Evolutionary conservation across 2,797 vertebrate species (phyloP).

Genomic region (Esox masquinongy): DNA sequence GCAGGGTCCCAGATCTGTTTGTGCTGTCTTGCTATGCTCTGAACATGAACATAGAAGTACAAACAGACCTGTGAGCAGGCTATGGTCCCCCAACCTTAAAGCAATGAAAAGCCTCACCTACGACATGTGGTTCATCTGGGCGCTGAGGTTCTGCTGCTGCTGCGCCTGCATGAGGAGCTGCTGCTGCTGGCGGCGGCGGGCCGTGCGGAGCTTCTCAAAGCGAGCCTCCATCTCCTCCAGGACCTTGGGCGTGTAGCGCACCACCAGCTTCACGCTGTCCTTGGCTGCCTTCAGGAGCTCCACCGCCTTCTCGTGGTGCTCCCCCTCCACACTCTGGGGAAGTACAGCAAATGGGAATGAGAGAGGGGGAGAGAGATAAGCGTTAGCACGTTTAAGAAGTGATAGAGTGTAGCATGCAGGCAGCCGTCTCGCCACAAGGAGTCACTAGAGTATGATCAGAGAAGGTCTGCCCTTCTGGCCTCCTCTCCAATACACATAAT

Average conservation of each 20-base stretch:
- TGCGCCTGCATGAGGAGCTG: constrained; percentile 93
- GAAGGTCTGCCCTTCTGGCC: too few relatives aligned
- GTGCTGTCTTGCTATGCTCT: background rate
- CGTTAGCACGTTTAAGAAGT: background rate
- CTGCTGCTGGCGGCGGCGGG: constrained; percentile 94
- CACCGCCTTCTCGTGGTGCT: constrained; percentile 97
- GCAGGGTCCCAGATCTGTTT: background rate
- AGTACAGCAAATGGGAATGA: background rate
- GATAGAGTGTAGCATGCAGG: background rate
- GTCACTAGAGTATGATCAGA: too few relatives aligned
- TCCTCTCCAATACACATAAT: too few relatives aligned
- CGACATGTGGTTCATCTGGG: constrained; percentile 96
- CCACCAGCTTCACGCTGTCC: constrained; percentile 96
- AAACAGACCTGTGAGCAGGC: background rate
- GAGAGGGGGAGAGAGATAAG: background rate
- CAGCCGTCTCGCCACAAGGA: too few relatives aligned
- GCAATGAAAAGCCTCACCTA: constrained; percentile 94
- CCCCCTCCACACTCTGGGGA: constrained; percentile 92
- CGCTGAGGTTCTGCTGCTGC: constrained; percentile 84
- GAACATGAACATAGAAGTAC: background rate
- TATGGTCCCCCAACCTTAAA: constrained; percentile 57
- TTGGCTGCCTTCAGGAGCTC: constrained; percentile 96
- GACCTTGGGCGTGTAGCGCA: constrained; percentile 97
- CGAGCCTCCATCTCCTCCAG: constrained; percentile 99
- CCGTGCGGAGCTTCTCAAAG: constrained; percentile 95